Conservation (phyloP, 2,113 vertebrate genomes). For the Bombycilla garrulus region DNA sequence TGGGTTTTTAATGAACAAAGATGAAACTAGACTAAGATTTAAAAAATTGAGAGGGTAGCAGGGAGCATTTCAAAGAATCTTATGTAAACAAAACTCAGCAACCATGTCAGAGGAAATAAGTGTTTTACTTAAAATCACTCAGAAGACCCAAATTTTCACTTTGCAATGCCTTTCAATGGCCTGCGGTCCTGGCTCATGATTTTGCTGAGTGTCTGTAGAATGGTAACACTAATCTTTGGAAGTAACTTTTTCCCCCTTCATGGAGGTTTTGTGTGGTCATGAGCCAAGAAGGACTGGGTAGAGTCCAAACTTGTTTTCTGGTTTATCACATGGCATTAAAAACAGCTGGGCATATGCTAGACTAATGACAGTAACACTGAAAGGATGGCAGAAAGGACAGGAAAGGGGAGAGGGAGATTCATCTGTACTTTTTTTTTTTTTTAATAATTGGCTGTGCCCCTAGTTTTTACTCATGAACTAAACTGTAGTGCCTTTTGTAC, state of each 20-base stretch:
- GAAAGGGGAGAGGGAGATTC: not conserved
- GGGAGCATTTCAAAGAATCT: constrained; percentile 1
- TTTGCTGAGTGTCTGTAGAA: not conserved
- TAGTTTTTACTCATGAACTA: not conserved
- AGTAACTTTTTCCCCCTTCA: not conserved
- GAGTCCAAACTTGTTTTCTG: not conserved
- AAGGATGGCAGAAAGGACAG: not conserved
- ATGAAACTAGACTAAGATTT: not conserved
- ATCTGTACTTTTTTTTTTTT: not conserved
- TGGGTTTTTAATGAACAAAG: constrained; percentile 46
- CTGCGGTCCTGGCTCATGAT: not conserved
- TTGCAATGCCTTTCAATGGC: not conserved
- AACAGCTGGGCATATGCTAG: not conserved
- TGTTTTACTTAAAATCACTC: constrained; percentile 10
- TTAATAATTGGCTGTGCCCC: not conserved
- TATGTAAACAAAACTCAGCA: not conserved
- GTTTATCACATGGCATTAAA: not conserved
- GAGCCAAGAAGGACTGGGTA: not conserved
- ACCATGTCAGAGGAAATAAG: not conserved
- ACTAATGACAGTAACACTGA: not conserved
- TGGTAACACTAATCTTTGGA: not conserved
- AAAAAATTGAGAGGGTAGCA: not conserved
- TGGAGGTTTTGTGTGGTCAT: not conserved
- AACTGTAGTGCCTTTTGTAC: not conserved
- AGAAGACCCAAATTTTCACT: not conserved